A percentile compares a stretch with the other conserved stretches of the same genome.
Evolutionary conservation across 2,797 vertebrate species (phyloP).

Genomic region (Scyliorhinus canicula): DNA sequence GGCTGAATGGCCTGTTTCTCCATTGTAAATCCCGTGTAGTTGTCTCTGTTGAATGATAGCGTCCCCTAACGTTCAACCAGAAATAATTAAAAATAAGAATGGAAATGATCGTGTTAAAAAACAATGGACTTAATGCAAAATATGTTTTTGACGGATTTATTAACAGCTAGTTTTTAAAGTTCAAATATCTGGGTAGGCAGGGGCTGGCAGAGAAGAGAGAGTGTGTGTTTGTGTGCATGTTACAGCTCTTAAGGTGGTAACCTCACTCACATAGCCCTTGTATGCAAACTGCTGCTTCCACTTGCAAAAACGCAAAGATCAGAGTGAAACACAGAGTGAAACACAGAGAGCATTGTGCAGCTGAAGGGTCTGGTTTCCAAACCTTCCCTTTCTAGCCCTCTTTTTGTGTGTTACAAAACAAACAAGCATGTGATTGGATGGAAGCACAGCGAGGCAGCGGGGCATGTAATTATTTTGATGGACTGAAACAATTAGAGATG

Average conservation of each 20-base stretch:
- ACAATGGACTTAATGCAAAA: neutral
- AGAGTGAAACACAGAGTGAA: neutral
- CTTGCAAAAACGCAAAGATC: conserved; percentile 16
- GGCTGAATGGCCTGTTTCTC: neutral
- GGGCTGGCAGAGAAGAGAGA: neutral
- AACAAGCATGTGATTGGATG: conserved; percentile 15
- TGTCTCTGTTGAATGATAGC: neutral
- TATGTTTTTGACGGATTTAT: neutral
- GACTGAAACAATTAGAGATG: conserved; percentile 10
- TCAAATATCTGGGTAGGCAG: neutral
- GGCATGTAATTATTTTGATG: conserved; percentile 30
- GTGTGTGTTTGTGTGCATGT: conserved; percentile 28
- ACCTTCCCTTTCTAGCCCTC: neutral
- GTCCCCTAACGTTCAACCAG: neutral
- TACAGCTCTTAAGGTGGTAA: conserved; percentile 28
- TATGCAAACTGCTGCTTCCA: neutral
- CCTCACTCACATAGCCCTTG: conserved; percentile 3
- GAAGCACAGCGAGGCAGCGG: neutral
- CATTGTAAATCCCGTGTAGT: too few species aligned
- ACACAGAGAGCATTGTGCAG: conserved; percentile 8
- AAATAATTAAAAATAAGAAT: neutral
- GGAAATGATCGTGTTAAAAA: neutral
- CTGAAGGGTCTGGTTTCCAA: neutral
- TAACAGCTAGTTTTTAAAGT: neutral
- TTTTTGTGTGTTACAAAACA: neutral